Conservation (phyloP, 2,888 invertebrate species). For the Hemaris fuciformis region DNA sequence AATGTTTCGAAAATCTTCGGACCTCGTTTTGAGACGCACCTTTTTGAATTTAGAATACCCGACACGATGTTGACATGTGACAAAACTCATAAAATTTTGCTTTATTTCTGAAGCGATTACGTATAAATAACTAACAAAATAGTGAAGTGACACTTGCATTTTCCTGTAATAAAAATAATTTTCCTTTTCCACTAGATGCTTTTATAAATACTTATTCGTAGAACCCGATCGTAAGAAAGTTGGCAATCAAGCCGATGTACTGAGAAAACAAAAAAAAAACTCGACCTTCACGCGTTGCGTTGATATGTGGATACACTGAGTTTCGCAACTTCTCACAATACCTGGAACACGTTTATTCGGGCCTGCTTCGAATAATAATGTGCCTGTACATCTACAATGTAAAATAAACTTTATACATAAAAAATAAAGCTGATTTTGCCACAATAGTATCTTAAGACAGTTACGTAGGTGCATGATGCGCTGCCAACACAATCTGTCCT, state of each 20-base stretch:
- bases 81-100: no score
- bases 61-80: neutral
- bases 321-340: slow-evolving; percentile 37
- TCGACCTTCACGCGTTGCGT: neutral
- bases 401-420: slow-evolving; percentile 21
- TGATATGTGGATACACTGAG: neutral
- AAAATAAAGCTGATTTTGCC: slow-evolving; percentile 19
- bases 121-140: no score
- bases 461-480: slow-evolving; percentile 4
- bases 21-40: neutral
- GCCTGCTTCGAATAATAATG: slow-evolving; percentile 49
- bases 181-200: neutral
- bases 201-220: neutral
- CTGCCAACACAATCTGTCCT: slow-evolving; percentile 9
- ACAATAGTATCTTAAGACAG: neutral
- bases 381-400: slow-evolving; percentile 17
- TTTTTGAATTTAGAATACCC: neutral
- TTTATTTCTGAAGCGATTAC: no score
- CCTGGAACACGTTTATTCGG: slow-evolving; percentile 53
- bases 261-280: neutral
- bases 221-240: neutral
- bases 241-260: neutral
- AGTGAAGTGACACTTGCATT: neutral
- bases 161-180: neutral
- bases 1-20: neutral